Conservation (phyloP, 2,888 invertebrate species). For the Dorcus parallelipipedus region DNA sequence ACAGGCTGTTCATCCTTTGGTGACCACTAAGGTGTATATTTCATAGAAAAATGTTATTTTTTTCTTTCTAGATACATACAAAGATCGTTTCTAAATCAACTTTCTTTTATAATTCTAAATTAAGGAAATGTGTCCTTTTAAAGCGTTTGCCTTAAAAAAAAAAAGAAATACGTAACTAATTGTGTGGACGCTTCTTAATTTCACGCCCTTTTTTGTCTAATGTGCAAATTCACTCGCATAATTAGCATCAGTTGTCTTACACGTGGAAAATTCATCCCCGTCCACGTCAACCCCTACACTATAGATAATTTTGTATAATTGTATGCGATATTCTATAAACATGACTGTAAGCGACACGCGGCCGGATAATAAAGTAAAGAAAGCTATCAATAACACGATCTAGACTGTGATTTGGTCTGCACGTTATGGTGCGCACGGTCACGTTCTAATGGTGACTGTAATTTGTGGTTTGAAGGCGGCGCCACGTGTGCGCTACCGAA, state of each 20-base stretch:
- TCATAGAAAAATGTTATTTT: too few species aligned
- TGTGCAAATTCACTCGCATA: too few species aligned
- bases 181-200: too few species aligned
- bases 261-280: neutral
- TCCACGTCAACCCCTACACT: conserved; percentile 27
- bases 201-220: too few species aligned
- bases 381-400: conserved; percentile 49
- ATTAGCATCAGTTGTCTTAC: neutral
- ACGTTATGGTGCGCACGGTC: conserved; percentile 11
- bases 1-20: too few species aligned
- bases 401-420: conserved; percentile 33
- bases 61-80: too few species aligned
- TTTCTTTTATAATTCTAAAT: too few species aligned
- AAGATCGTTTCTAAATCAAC: too few species aligned
- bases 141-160: too few species aligned
- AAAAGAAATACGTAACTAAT: too few species aligned
- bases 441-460: conserved; percentile 40
- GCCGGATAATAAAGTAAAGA: conserved; percentile 51
- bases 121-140: too few species aligned
- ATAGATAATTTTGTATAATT: conserved; percentile 49
- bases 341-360: conserved; percentile 45
- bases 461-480: conserved; percentile 50
- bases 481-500: conserved; percentile 47
- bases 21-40: too few species aligned
- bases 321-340: conserved; percentile 41